Base-by-base conservation (phyloP, 2,797 vertebrate genomes). In the Ceyx erithaca region DNA sequence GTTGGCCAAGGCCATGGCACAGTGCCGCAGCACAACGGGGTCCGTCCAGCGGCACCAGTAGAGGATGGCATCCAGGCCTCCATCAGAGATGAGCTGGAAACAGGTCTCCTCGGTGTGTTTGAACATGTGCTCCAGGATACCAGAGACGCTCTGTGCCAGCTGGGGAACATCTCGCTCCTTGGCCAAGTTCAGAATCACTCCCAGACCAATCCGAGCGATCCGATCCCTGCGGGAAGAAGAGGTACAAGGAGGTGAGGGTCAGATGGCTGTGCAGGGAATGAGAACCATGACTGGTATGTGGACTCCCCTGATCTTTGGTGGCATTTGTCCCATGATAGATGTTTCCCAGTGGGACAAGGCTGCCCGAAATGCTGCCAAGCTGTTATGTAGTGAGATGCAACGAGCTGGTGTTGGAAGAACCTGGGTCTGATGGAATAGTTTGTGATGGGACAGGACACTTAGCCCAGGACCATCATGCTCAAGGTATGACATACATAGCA, bases 111-210 rank as follows among this genome's bases (percentile, higher is more conserved):
- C 99, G 0, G 98, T 98, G 98, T 99, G 99, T 89, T 99, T 99
- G 98, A 99, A 99, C 99, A 99, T 99, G 97, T 99, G 99, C 97
- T 99, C 99, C 94, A 99, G 97, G 97, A 99, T 99, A 12, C 99
- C 99, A 0, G 99, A 98, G 41, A 99, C 80, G 2, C 98, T 99
- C 64, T 97, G 98, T 0, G 98, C 99, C 95, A 99, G 96, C 96
- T 98, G 98, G 25, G 98, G 98, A 1, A 99, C 98, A 1, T 99
- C 98, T 46, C 98, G 98, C 82, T 99, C 98, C 80, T 98, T 98
- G 41, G 98, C 97, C 84, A 99, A 96, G 93, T 99, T 99, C 92
- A 99, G 98, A 89, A 99, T 97, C 79, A 99, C 99, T 2, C 99
- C 99, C 73, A 99, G 97, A 1, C 99, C 99, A 5, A 99, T 97